phyloP scores from a whole-genome alignment of 2,113 vertebrate species.

The Mola mola region DNA sequence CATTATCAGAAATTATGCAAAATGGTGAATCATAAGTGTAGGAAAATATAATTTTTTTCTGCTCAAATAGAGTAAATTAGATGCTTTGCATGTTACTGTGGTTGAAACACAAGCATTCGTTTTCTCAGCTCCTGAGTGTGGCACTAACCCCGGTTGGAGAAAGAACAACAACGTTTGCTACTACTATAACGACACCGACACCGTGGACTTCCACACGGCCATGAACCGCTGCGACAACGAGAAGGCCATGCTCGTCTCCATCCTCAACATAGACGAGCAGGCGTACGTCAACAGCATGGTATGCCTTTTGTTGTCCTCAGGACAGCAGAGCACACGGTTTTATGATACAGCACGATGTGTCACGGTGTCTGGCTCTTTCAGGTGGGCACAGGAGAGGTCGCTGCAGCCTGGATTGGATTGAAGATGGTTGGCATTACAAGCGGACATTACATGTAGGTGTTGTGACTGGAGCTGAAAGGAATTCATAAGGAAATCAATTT shows the following conservation, averaged over 20 bases:
- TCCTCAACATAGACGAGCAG: constrained; percentile 74
- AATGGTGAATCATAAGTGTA: too few relatives aligned
- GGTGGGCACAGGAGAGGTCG: constrained; percentile 78
- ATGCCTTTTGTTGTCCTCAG: accelerated
- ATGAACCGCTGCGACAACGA: constrained; percentile 63
- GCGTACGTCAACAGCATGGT: constrained; percentile 80
- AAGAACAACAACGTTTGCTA: constrained; percentile 79
- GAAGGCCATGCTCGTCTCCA: constrained; percentile 75
- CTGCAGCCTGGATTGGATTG: constrained; percentile 80
- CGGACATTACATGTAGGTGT: constrained; percentile 76
- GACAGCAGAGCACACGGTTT: too few relatives aligned
- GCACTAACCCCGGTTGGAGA: constrained; percentile 79
- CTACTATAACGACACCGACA: constrained; percentile 83
- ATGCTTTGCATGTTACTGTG: too few relatives aligned
- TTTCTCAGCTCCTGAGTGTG: constrained; percentile 79
- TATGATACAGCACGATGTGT: background rate
- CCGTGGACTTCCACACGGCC: constrained; percentile 77
- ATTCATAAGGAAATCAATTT: too few relatives aligned
- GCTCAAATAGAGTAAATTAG: too few relatives aligned
- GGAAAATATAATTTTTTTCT: too few relatives aligned
- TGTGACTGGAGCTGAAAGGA: too few relatives aligned
- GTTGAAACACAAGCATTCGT: too few relatives aligned
- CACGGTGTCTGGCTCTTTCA: constrained; percentile 37
- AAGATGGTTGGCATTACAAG: constrained; percentile 63
- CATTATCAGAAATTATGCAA: too few relatives aligned